These are phyloP conservation scores for Pammene aurita DNA, from an alignment of 2,888 invertebrate species.

Conservation along the genomic window DNA sequence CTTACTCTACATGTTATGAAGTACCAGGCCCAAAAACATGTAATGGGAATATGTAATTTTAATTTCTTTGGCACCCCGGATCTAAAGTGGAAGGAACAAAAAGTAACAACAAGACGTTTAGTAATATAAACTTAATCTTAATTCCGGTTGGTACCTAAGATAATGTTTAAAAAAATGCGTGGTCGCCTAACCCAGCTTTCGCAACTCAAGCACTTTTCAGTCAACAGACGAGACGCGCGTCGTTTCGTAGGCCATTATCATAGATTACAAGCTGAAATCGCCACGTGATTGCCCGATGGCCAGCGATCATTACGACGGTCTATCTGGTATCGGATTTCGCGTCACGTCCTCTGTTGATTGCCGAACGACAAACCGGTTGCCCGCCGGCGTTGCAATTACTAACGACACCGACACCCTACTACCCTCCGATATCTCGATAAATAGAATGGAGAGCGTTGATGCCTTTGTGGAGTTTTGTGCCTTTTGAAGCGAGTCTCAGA, in stretches of 20 bases:
- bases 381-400: constrained; percentile 77
- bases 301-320: constrained; percentile 39
- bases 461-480: constrained; percentile 28
- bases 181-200: no score
- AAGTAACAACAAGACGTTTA: no score
- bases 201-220: constrained; percentile 26
- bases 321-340: constrained; percentile 76
- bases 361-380: constrained; percentile 72
- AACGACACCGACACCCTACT: constrained; percentile 71
- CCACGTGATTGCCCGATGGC: constrained; percentile 41
- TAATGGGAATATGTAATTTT: no score
- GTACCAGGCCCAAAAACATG: no score
- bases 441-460: constrained; percentile 31
- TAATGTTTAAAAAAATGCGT: no score
- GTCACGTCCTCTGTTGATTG: constrained; percentile 80
- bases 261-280: constrained; percentile 43
- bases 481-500: constrained; percentile 20
- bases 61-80: no score
- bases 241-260: constrained; percentile 36
- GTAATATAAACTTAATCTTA: no score
- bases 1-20: neutral
- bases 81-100: no score
- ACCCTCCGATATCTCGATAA: constrained; percentile 47
- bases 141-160: no score
- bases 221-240: constrained; percentile 10